Percentiles rank a stretch among this genome's conserved stretches.
phyloP scores from a whole-genome alignment of 1,140 invertebrate genomes.

The Hesperophylax magnus region DNA sequence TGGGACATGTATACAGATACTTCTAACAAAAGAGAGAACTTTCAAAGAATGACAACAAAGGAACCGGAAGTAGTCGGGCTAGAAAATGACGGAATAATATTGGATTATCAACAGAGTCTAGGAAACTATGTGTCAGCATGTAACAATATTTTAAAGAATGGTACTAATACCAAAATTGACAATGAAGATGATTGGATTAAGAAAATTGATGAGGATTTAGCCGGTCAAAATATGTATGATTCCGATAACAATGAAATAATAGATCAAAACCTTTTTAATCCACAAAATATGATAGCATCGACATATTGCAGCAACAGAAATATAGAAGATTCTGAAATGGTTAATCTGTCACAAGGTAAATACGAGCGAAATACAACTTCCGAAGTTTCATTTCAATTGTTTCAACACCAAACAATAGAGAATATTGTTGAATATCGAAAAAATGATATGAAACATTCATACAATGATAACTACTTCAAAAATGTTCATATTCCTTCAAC shows the following conservation, averaged over 20 bases:
- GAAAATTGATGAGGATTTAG: neutral
- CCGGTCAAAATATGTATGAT: neutral
- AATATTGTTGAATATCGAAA: neutral
- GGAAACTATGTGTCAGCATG: neutral
- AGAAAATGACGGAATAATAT: neutral
- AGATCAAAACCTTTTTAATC: constrained; percentile 33
- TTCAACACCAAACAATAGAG: neutral
- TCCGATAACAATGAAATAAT: neutral
- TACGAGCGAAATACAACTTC: neutral
- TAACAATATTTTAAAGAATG: neutral
- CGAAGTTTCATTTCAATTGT: neutral
- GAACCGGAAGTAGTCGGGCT: neutral
- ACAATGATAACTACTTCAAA: neutral
- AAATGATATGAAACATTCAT: neutral
- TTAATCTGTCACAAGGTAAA: neutral
- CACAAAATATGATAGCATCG: constrained; percentile 1
- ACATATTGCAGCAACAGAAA: constrained; percentile 13
- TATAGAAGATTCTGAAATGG: neutral
- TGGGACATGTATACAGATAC: constrained; percentile 12
- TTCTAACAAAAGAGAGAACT: neutral
- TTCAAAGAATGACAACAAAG: neutral
- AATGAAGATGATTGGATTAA: neutral
- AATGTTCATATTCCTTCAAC: neutral
- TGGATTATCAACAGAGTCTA: neutral
- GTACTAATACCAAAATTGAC: neutral